phyloP scores from a whole-genome alignment of 1,140 invertebrate species.

The Drosophila repleta region DNA sequence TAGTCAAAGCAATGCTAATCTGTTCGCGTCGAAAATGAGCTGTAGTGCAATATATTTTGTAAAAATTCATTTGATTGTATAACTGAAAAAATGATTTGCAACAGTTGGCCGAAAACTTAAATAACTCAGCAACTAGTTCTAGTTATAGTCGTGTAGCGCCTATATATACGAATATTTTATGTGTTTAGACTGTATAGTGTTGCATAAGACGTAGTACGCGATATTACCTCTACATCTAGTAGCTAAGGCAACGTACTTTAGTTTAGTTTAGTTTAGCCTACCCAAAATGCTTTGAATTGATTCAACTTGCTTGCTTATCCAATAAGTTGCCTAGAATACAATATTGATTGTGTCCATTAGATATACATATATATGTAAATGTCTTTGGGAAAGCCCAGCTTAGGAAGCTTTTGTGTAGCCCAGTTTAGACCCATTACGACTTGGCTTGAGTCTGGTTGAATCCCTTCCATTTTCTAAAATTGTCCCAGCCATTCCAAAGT shows the following conservation, averaged over 20 bases:
- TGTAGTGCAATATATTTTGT: constrained; percentile 55
- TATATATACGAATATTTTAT: constrained; percentile 8
- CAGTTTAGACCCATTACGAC: constrained; percentile 4
- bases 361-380: neutral
- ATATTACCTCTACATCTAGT: constrained; percentile 17
- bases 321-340: neutral
- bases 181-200: constrained; percentile 13
- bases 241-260: neutral
- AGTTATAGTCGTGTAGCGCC: constrained; percentile 13
- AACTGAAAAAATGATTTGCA: constrained; percentile 1
- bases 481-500: constrained; percentile 42
- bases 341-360: neutral
- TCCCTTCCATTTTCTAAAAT: constrained; percentile 25
- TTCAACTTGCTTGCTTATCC: neutral
- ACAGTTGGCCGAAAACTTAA: constrained; percentile 24
- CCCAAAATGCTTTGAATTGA: neutral
- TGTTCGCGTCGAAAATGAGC: constrained; percentile 1
- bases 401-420: neutral
- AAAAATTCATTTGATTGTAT: constrained; percentile 16
- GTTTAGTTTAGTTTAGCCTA: constrained; percentile 5
- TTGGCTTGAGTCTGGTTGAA: constrained; percentile 10
- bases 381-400: constrained; percentile 8
- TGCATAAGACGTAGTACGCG: constrained; percentile 6
- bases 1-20: constrained; percentile 35
- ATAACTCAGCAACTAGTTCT: constrained; percentile 24